Evolutionary conservation across 2,888 invertebrate genomes (phyloP), one percentile per base, ranked within the genome.

Genomic region (Cistogaster globosa): DNA sequence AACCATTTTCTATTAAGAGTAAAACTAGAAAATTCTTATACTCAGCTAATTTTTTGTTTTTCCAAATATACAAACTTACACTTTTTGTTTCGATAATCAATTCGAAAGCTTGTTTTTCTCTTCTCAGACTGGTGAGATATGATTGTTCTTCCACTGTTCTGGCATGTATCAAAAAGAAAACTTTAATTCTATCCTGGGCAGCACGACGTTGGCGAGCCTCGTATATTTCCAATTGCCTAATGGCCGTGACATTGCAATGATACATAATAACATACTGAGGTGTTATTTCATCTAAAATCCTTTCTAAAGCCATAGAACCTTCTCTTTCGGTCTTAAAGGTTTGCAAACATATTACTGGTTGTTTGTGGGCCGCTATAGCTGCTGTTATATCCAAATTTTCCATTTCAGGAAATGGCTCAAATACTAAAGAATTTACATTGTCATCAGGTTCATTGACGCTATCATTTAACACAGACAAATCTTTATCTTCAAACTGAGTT

Each of bases 71-170:
- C 14, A 14, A 53, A 82, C 94, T 94, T 93, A 98, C 98, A 89
- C 97, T 96, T 94, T 99, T 99, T 38, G 97, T 96, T 90, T 96
- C 95, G 88, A 99, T 98, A 55, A 99, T 94, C 88, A 94, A 94
- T 90, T 99, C 98, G 92, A 99, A 99, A 0, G 99, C 97, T 90
- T 97, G 96, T 91, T 99, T 99, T 92, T 99, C 99, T 85, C 97
- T 94, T 86, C 97, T 94, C 77, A 99, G 93, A 0, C 96, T 95
- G 0, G 98, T 98, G 48, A 99, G 94, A 92, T 98, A 99, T 2
- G 97, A 95, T 93, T 99, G 99, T 92, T 99, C 99, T 93, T 99
- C 99, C 0, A 98, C 97, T 9, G 99, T 99, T 84, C 96, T 96
- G 12, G 96, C 95, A 91, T 98, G 98, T 87, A 98, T 95, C 67